Evolutionary conservation across 2,888 invertebrate genomes (phyloP).

Genomic region (Apotomis capreana): DNA sequence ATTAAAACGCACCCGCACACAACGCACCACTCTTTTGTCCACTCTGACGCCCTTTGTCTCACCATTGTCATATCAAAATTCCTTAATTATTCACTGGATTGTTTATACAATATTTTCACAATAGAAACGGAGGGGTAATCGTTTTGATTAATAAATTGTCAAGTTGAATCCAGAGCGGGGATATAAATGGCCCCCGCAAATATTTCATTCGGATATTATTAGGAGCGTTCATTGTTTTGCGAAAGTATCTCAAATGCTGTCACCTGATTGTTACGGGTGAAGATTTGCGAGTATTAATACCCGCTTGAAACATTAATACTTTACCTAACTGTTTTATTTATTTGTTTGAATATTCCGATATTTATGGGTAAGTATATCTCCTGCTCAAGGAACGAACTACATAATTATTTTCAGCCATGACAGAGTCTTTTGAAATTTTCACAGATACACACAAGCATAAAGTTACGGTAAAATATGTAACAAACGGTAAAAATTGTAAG

Average conservation of each 20-base stretch:
- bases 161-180: constrained; percentile 81
- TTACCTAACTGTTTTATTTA: background rate
- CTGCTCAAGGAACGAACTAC: too few species aligned
- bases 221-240: constrained; percentile 80
- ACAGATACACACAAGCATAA: too few species aligned
- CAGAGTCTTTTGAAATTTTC: too few species aligned
- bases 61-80: constrained; percentile 81
- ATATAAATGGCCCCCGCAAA: constrained; percentile 82
- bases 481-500: too few species aligned
- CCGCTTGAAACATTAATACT: background rate
- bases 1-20: constrained; percentile 70
- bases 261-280: constrained; percentile 75
- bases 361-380: too few species aligned
- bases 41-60: constrained; percentile 80
- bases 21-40: constrained; percentile 80
- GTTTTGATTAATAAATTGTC: constrained; percentile 84
- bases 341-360: background rate
- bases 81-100: constrained; percentile 83
- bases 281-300: constrained; percentile 16
- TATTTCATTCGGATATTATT: constrained; percentile 82
- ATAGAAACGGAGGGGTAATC: constrained; percentile 81
- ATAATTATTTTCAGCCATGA: too few species aligned
- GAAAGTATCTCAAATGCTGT: constrained; percentile 79
- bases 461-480: too few species aligned
- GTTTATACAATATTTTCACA: constrained; percentile 83